Percentiles rank a stretch among this genome's conserved stretches.
phyloP scores from a whole-genome alignment of 2,888 invertebrate species.

The Tachina grossa region DNA sequence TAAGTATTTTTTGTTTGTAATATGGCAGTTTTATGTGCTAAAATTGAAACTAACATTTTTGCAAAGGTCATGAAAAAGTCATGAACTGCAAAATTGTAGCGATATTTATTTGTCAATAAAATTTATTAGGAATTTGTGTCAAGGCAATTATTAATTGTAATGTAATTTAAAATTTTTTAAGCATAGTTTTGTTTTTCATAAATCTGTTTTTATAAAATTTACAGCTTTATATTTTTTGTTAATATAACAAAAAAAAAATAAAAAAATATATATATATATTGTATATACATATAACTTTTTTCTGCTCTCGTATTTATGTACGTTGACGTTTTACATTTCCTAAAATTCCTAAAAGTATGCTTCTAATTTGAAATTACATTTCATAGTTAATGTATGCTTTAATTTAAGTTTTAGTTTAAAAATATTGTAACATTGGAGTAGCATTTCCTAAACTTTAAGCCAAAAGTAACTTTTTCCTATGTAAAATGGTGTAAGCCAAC shows the following conservation, averaged over 20 bases:
- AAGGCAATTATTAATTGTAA: background rate
- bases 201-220: too few relatives aligned
- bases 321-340: background rate
- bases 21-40: background rate
- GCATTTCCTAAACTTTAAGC: conserved; percentile 36
- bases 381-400: conserved; percentile 26
- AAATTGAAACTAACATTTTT: background rate
- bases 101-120: background rate
- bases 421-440: background rate
- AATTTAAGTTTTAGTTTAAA: background rate
- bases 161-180: too few relatives aligned
- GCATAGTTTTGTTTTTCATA: too few relatives aligned
- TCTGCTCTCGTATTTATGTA: too few relatives aligned
- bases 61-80: background rate
- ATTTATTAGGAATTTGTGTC: background rate
- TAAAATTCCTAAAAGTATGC: conserved; percentile 22
- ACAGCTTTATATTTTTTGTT: too few relatives aligned
- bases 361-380: background rate
- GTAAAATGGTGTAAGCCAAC: conserved; percentile 39
- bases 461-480: conserved; percentile 26
- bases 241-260: too few relatives aligned
- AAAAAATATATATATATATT: too few relatives aligned
- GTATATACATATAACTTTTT: too few relatives aligned
- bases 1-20: background rate
- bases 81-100: background rate